Conservation (phyloP, 2,888 invertebrate genomes). For the Leucophora obtusa region DNA sequence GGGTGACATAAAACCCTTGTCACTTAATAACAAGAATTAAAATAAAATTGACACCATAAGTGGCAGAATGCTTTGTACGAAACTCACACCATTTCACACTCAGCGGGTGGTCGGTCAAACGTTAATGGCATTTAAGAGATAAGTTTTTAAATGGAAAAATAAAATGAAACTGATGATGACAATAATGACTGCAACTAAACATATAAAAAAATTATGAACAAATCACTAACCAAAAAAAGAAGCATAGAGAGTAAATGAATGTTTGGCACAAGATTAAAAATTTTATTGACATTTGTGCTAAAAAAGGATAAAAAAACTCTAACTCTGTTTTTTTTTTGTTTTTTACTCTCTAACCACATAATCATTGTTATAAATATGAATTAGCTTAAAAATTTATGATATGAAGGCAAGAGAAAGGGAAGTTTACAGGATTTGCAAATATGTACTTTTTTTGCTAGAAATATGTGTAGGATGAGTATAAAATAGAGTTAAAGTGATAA, state of each 20-base stretch:
- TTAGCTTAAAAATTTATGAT: conserved; percentile 45
- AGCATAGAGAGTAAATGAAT: conserved; percentile 26
- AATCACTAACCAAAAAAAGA: conserved; percentile 16
- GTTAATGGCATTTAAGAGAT: conserved; percentile 60
- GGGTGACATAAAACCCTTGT: conserved; percentile 60
- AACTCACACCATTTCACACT: conserved; percentile 5
- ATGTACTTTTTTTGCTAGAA: conserved; percentile 4
- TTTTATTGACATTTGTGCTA: conserved; percentile 65
- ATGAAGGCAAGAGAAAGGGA: conserved; percentile 6
- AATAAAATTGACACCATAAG: conserved; percentile 51
- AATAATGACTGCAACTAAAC: conserved; percentile 52
- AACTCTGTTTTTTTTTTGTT: neutral
- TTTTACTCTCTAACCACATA: conserved; percentile 6
- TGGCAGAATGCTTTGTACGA: conserved; percentile 26
- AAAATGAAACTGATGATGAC: conserved; percentile 35
- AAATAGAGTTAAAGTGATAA: conserved; percentile 33
- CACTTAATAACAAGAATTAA: conserved; percentile 58
- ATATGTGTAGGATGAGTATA: neutral
- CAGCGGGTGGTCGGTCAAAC: conserved; percentile 64
- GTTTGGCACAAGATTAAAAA: conserved; percentile 68
- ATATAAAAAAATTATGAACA: conserved; percentile 32
- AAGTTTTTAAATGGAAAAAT: conserved; percentile 24
- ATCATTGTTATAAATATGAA: conserved; percentile 36
- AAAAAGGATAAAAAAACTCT: conserved; percentile 2
- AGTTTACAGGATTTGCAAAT: conserved; percentile 38